Evolutionary conservation across 2,888 invertebrate genomes (phyloP), one percentile per base, ranked within the genome.

Genomic region (Eugnorisma glareosa): DNA sequence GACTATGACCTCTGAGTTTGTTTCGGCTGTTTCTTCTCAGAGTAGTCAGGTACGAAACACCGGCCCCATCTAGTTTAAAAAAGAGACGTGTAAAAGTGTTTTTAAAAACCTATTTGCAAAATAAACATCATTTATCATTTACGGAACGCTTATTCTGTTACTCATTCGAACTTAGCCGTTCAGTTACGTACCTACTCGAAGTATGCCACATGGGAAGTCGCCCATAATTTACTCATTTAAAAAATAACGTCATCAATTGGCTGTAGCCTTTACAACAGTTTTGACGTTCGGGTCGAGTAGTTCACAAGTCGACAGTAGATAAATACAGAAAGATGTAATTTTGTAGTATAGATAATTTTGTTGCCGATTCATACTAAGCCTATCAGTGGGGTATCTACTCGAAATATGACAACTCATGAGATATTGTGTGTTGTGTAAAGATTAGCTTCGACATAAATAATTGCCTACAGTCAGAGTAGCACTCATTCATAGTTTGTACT

Each of bases 371-470:
- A 31, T n/a, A 35, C n/a, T 35, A n/a, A 43, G 5, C 13, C 21
- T 24, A 18, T 35, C 24, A 24, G 18, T 64, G 40, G 18, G 3
- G n/a, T 64, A 28, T 18, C n/a, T 40, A n/a, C 40, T 37, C 18
- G 2, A 72, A 73, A 31, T 18, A 24, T 51, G 40, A 40, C 66
- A 61, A 45, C 15, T 74, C 45, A 75, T 37, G n/a, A 73, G 15
- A 43, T 43, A 73, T 31, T 24, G 40, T 54, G 13, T 13, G 11
- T n/a, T 31, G n/a, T 43, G 21, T 54, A 43, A 4, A 57, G 21
- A 73, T 73, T 57, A n/a, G n/a, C n/a, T 3, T 54, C 21, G 40
- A n/a, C 31, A 51, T 73, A 35, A n/a, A n/a, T 43, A 73, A 24
- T n/a, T 11, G 40, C 45, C 13, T 4, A 43, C 28, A n/a, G 10